Base-by-base conservation (phyloP, 2,113 vertebrate species). In the Picathartes gymnocephalus region DNA sequence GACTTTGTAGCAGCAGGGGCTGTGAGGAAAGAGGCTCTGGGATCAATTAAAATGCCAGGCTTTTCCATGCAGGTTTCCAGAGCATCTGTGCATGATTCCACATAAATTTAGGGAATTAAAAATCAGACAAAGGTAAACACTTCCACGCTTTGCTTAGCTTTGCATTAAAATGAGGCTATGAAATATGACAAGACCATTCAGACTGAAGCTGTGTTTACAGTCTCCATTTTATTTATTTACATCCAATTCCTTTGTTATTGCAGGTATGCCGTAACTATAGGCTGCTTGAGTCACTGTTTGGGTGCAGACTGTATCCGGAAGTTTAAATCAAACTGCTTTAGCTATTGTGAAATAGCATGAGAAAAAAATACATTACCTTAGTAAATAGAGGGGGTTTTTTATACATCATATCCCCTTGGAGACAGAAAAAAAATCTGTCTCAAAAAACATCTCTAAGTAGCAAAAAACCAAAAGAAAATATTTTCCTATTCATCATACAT, bases 41-140 rank as follows among this genome's bases (percentile, higher is more conserved):
- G 97, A 98, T 98, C 98, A 98, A 98, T 98, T 98, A 98, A 98
- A 98, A 98, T 98, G 98, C 98, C 97, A 97, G 95, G 96, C 97
- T 98, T 98, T 98, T 98, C 97, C 96, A 94, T 94, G 97, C 97
- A 89, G 84, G 68, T 97, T 98, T 98, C 98, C 98, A 97, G 96
- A 82, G 96, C 97, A 98, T 98, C 98, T 97, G 96, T 93, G 95
- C 98, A 95, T 98, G 98, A 97, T 97, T 98, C 96, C 96, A 97
- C 97, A 98, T 97, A 97, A 97, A 98, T 98, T 97, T 91, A 97
- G 97, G 93, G 97, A 98, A 98, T 99, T 99, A 98, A 97, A 88
- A 88, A 96, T 97, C 95, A 96, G 86, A 95, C 80, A 85, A 95
- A 98, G 93, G 97, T 98, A 98, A 99, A 98, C 98, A 98, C 96